These are phyloP conservation scores for Cyphomyrus discorhynchus DNA, from an alignment of 2,113 vertebrate genomes.

Conservation along the genomic window DNA sequence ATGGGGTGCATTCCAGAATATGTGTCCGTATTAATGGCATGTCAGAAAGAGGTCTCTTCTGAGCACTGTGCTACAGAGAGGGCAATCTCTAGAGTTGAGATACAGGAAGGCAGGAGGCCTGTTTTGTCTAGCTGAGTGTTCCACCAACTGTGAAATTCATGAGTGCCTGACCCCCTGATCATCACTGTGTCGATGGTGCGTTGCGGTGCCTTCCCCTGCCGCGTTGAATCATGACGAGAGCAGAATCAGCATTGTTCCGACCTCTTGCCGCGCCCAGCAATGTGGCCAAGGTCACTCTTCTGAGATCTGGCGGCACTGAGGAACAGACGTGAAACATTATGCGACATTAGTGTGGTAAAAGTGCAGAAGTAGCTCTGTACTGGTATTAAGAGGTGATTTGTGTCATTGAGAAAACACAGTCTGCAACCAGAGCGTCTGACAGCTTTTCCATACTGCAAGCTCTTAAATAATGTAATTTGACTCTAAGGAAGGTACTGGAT, in stretches of 20 bases:
- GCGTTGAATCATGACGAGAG: conserved; percentile 28
- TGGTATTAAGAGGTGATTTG: not conserved
- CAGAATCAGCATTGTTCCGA: conserved; percentile 33
- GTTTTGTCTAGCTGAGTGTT: not conserved
- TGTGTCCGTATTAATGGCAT: not conserved
- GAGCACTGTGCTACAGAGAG: not conserved
- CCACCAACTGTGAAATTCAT: not conserved
- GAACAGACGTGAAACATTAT: not conserved
- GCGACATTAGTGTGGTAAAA: not conserved
- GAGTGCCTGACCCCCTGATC: conserved; percentile 19
- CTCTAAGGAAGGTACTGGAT: not conserved
- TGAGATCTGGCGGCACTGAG: not conserved
- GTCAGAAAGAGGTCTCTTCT: not conserved
- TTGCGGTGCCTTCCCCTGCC: conserved; percentile 9
- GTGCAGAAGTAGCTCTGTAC: not conserved
- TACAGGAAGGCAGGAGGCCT: not conserved
- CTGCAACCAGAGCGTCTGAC: not conserved
- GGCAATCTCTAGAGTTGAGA: not conserved
- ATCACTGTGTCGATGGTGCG: conserved; percentile 3
- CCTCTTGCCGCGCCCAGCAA: conserved; percentile 2
- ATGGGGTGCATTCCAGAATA: not conserved
- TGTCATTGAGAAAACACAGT: not conserved
- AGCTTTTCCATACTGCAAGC: not conserved
- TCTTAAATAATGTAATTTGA: conserved; percentile 7
- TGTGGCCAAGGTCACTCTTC: conserved; percentile 12